Conservation (phyloP, 2,797 vertebrate genomes). For the Adrianichthys oophorus region DNA sequence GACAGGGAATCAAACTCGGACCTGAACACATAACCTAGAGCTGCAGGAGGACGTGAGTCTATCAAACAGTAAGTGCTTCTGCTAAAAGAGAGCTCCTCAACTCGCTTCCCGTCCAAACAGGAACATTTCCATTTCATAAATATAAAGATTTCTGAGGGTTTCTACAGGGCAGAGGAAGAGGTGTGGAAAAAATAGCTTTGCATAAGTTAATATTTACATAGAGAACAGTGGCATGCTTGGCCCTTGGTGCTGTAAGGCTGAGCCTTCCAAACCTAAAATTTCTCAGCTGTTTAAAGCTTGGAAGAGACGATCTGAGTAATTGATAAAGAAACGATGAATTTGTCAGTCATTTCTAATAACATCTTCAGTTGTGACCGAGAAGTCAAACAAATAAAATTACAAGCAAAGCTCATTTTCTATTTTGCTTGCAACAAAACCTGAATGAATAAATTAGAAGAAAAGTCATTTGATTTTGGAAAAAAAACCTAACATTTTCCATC, state of each 20-base stretch:
- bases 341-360: too few relatives aligned
- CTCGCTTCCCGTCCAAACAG: conserved; percentile 9
- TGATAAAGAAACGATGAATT: too few relatives aligned
- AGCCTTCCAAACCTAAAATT: too few relatives aligned
- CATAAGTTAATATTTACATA: conserved; percentile 38
- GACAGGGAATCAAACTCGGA: conserved; percentile 30
- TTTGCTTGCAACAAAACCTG: too few relatives aligned
- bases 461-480: neutral
- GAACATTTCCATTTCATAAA: conserved; percentile 66
- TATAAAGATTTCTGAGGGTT: conserved; percentile 70
- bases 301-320: too few relatives aligned
- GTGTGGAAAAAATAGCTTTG: conserved; percentile 64
- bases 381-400: too few relatives aligned
- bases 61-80: conserved; percentile 45
- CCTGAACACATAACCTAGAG: conserved; percentile 16
- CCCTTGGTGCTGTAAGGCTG: too few relatives aligned
- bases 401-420: too few relatives aligned
- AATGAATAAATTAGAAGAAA: too few relatives aligned
- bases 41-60: conserved; percentile 10
- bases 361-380: too few relatives aligned
- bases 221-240: too few relatives aligned
- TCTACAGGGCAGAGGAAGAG: conserved; percentile 60
- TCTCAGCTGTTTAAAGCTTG: too few relatives aligned
- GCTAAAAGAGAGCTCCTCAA: conserved; percentile 13
- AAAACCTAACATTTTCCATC: conserved; percentile 8